Conservation (phyloP, 2,888 invertebrate species). For the Stenolophus ochropezus region DNA sequence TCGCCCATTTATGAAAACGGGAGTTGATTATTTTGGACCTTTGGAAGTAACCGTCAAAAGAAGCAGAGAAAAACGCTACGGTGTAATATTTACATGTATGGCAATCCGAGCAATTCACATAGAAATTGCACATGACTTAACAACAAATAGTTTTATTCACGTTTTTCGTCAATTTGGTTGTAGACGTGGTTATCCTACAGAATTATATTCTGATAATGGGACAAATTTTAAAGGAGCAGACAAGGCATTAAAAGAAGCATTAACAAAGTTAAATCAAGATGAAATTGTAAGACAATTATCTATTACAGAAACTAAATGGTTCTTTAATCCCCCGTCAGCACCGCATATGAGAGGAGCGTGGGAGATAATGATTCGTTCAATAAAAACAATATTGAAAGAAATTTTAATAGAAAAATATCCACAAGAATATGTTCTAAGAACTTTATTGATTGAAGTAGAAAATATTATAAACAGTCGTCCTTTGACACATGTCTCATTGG, state of each 20-base stretch:
- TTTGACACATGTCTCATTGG: no score
- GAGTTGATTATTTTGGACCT: conserved; percentile 42
- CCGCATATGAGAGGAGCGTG: neutral
- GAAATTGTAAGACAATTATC: neutral
- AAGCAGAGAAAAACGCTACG: conserved; percentile 33
- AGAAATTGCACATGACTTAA: conserved; percentile 14
- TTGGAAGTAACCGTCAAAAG: conserved; percentile 25
- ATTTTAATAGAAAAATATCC: no score
- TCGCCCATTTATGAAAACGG: conserved; percentile 16
- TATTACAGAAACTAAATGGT: neutral
- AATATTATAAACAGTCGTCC: no score
- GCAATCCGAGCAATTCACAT: conserved; percentile 14
- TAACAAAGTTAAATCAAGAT: neutral
- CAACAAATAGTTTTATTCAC: conserved; percentile 20
- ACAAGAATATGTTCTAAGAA: no score
- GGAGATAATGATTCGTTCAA: no score
- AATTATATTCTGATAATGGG: conserved; percentile 53
- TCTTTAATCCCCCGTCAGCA: neutral
- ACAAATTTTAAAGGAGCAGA: conserved; percentile 35
- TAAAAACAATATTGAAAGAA: no score
- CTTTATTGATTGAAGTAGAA: no score
- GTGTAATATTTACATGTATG: conserved; percentile 35
- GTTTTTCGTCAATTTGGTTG: conserved; percentile 24
- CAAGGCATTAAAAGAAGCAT: neutral
- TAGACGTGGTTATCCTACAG: conserved; percentile 19